Evolutionary conservation across 2,113 vertebrate species (phyloP).

Genomic region (Setophaga kirtlandii): DNA sequence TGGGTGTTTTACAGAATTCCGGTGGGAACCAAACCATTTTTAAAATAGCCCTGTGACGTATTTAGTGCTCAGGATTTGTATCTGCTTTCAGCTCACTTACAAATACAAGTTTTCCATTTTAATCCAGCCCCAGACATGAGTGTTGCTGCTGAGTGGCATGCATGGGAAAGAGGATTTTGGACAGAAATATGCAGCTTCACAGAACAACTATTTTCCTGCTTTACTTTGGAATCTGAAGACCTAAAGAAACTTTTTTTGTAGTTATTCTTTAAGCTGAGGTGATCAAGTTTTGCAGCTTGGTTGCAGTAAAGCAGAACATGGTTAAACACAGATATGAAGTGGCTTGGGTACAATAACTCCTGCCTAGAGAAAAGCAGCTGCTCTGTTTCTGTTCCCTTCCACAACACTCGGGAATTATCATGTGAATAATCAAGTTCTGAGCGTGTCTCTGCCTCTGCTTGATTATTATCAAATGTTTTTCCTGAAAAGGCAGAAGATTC

Average conservation of each 20-base stretch:
- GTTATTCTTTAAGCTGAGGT: neutral
- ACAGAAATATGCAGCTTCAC: neutral
- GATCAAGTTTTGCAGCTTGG: neutral
- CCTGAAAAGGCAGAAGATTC: neutral
- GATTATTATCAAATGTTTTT: neutral
- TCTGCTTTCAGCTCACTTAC: neutral
- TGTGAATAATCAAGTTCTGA: neutral
- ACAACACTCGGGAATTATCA: neutral
- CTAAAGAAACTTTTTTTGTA: neutral
- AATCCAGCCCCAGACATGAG: neutral
- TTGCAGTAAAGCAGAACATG: neutral
- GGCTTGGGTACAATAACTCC: neutral
- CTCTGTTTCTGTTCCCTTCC: neutral
- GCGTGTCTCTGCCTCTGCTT: neutral
- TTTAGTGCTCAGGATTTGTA: neutral
- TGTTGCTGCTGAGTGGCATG: neutral
- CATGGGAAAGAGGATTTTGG: neutral
- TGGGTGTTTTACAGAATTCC: neutral
- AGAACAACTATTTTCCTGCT: neutral
- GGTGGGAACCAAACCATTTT: neutral
- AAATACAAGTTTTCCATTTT: constrained; percentile 14
- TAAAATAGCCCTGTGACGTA: neutral
- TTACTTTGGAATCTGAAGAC: neutral
- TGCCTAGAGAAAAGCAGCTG: neutral
- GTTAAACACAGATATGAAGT: neutral